A percentile compares a stretch with the other conserved stretches of the same genome.
Evolutionary conservation across 2,113 vertebrate genomes (phyloP).

Genomic region (Antechinus stuartii): DNA sequence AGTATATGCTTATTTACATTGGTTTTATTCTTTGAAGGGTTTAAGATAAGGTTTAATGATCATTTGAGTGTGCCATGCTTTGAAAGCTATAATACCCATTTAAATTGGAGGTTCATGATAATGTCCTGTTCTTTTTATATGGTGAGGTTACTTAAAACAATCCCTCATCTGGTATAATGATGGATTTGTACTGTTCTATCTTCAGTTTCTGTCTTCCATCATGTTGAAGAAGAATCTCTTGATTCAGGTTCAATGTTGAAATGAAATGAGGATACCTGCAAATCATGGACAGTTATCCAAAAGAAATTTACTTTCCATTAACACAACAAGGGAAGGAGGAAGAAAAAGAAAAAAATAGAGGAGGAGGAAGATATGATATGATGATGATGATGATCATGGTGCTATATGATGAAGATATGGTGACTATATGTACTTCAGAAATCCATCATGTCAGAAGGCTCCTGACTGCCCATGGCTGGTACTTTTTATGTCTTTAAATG

Average conservation of each 20-base stretch:
- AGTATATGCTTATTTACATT: constrained; percentile 29
- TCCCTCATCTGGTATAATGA: too few species aligned
- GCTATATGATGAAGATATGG: not conserved
- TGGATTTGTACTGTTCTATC: too few species aligned
- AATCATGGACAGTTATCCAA: too few species aligned
- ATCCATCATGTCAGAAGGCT: not conserved
- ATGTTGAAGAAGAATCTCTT: too few species aligned
- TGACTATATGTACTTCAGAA: not conserved
- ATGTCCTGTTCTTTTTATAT: not conserved
- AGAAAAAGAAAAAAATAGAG: too few species aligned
- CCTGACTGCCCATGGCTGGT: not conserved
- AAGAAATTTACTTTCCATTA: too few species aligned
- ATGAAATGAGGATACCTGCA: too few species aligned
- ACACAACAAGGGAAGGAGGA: too few species aligned
- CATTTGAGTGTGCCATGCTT: not conserved
- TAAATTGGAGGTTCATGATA: not conserved
- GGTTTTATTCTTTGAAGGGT: not conserved
- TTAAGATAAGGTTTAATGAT: not conserved
- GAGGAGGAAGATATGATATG: too few species aligned
- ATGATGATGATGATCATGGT: not conserved
- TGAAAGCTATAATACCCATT: constrained; percentile 5
- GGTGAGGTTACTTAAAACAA: too few species aligned
- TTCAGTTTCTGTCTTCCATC: too few species aligned
- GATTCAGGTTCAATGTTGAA: too few species aligned
- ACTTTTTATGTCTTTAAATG: not conserved